These are phyloP conservation scores for Varanus komodoensis DNA, from an alignment of 2,113 vertebrate genomes.

Conservation along the genomic window DNA sequence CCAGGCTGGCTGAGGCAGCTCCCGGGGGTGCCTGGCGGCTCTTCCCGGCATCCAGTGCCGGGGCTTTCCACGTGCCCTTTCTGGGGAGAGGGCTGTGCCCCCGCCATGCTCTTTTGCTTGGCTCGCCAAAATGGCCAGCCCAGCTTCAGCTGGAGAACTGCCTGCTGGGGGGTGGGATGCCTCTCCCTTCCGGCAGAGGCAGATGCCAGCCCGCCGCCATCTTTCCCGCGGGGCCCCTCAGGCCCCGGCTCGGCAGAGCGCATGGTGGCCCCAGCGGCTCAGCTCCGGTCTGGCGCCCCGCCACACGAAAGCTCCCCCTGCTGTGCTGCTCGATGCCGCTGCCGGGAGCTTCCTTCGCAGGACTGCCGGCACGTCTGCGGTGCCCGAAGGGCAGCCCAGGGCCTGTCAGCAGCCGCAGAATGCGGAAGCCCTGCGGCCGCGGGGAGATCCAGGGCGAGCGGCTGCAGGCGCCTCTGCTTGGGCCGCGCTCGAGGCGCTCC, in stretches of 20 bases:
- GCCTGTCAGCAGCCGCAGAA: neutral
- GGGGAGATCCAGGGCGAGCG: slow-evolving; percentile 11
- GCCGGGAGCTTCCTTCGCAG: neutral
- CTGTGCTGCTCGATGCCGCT: neutral
- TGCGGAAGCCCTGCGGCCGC: neutral
- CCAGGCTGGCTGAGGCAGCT: too few species aligned
- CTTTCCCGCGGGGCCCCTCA: too few species aligned
- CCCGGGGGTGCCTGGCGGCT: neutral
- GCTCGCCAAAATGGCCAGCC: neutral
- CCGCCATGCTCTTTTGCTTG: neutral
- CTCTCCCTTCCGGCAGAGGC: neutral
- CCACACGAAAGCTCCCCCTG: too few species aligned
- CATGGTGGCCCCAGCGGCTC: neutral
- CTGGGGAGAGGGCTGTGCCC: neutral
- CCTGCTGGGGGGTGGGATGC: too few species aligned
- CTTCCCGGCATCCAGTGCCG: neutral
- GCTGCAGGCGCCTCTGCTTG: neutral
- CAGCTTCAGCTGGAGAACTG: neutral
- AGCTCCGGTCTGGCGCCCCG: neutral
- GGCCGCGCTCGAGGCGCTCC: neutral
- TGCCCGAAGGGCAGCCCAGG: neutral
- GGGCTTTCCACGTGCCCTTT: neutral
- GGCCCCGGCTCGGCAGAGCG: fast-evolving
- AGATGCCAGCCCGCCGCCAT: too few species aligned
- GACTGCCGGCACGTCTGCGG: fast-evolving